Percentiles rank a stretch among this genome's conserved stretches.
These are phyloP conservation scores for Odobenus rosmarus DNA, from an alignment of 2,113 vertebrate genomes.

Conservation along the genomic window DNA sequence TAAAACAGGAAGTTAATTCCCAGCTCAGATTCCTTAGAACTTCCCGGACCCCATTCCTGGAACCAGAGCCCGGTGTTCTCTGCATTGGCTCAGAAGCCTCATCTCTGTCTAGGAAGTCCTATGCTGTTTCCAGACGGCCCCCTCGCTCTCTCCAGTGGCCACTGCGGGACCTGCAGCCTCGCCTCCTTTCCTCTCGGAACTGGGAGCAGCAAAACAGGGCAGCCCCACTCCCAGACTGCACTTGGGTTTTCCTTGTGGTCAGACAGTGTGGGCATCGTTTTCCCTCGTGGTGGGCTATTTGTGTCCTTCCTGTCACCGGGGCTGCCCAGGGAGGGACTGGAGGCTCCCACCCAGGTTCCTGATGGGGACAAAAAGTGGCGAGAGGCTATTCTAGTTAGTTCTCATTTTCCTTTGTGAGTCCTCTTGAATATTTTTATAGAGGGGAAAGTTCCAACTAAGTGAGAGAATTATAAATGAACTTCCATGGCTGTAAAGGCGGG, in stretches of 20 bases:
- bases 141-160: conserved; percentile 66
- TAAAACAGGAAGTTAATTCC: background rate
- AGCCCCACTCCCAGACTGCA: background rate
- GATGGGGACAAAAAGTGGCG: background rate
- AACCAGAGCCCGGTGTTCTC: background rate
- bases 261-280: background rate
- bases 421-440: background rate
- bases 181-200: no score
- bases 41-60: background rate
- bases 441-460: background rate
- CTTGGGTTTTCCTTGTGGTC: background rate
- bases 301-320: background rate
- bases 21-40: background rate
- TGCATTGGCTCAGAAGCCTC: background rate
- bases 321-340: background rate
- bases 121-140: background rate
- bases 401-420: background rate
- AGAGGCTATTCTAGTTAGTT: background rate
- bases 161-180: background rate
- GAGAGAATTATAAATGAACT: background rate
- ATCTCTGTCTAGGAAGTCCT: background rate
- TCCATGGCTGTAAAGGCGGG: background rate
- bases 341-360: background rate
- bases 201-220: background rate
- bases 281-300: background rate